A percentile compares a stretch with the other conserved stretches of the same genome.
Conservation (phyloP, 1,140 invertebrate genomes). For the Diorhabda carinulata region DNA sequence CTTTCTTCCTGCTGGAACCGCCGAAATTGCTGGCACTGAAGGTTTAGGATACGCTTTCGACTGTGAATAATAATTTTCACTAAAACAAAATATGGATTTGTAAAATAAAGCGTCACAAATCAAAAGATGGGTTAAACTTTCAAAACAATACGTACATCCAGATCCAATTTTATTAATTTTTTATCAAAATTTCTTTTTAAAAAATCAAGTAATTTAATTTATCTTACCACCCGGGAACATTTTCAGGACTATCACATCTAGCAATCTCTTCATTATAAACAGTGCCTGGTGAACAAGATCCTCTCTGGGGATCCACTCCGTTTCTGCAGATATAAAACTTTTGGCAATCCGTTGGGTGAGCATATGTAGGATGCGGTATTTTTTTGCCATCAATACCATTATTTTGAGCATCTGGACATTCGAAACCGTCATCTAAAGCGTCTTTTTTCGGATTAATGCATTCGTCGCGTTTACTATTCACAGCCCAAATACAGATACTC, state of each 20-base stretch:
- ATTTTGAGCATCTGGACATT: constrained; percentile 69
- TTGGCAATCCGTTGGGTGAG: constrained; percentile 77
- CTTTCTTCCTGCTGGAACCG: neutral
- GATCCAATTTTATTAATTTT: no score
- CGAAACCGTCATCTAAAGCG: constrained; percentile 69
- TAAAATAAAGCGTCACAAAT: neutral
- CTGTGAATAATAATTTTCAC: constrained; percentile 16
- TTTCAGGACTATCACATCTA: constrained; percentile 75
- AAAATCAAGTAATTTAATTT: neutral
- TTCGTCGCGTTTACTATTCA: constrained; percentile 56
- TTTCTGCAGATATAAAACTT: constrained; percentile 84
- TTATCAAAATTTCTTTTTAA: no score
- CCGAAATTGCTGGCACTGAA: neutral
- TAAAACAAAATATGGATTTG: constrained; percentile 9
- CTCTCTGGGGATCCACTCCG: constrained; percentile 70
- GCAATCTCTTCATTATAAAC: constrained; percentile 80
- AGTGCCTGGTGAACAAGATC: constrained; percentile 68
- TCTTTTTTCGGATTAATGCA: constrained; percentile 63
- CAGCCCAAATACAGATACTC: constrained; percentile 72
- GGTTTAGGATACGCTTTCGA: neutral
- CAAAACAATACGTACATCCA: no score
- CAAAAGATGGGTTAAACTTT: no score
- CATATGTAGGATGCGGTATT: constrained; percentile 74
- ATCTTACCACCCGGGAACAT: constrained; percentile 76
- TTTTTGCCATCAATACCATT: constrained; percentile 64